These are phyloP conservation scores for Formicarius rufipectus DNA, from an alignment of 2,113 vertebrate species.

Conservation along the genomic window DNA sequence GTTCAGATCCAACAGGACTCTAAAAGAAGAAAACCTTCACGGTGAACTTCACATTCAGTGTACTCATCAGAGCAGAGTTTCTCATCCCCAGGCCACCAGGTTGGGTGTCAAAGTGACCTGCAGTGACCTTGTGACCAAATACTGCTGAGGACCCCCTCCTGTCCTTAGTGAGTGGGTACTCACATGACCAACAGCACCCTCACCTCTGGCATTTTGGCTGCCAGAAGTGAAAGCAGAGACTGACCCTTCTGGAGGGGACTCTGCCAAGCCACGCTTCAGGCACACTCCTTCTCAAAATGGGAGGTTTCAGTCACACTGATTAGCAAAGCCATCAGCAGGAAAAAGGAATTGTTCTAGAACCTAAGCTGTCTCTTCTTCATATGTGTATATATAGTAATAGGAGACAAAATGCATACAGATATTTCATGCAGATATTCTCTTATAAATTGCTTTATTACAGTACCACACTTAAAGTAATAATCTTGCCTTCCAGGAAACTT, in stretches of 20 bases:
- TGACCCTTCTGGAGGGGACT: background rate
- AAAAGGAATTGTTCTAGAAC: background rate
- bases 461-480: background rate
- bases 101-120: background rate
- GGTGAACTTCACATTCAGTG: background rate
- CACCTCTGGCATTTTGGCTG: background rate
- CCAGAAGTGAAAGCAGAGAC: background rate
- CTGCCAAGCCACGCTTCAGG: background rate
- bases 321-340: background rate
- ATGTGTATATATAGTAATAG: background rate
- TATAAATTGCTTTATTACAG: background rate
- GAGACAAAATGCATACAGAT: background rate
- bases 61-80: background rate
- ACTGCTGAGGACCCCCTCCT: background rate
- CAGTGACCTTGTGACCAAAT: background rate
- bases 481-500: background rate
- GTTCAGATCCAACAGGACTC: background rate
- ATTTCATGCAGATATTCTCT: background rate
- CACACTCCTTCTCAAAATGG: background rate
- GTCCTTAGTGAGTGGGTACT: background rate
- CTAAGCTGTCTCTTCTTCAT: background rate
- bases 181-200: background rate
- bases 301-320: background rate
- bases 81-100: background rate
- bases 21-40: slow-evolving; percentile 23